Conservation (phyloP, 2,797 vertebrate genomes). For the Hylomyscus alleni region DNA sequence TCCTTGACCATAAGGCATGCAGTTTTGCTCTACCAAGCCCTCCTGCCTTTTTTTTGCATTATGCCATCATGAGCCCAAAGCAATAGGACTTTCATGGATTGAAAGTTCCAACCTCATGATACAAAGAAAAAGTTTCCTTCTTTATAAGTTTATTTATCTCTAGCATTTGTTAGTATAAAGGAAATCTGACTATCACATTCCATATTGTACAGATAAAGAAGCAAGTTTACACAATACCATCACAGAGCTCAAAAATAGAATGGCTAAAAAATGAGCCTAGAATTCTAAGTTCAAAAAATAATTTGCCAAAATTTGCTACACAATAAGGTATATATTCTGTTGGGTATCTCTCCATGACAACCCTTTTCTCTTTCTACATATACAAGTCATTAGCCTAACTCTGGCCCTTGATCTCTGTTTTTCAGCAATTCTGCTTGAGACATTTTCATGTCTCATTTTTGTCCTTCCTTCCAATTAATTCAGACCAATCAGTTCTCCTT, state of each 20-base stretch:
- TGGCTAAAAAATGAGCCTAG: neutral
- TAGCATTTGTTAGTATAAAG: neutral
- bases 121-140: neutral
- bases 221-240: slow-evolving; percentile 51
- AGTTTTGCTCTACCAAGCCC: neutral
- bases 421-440: slow-evolving; percentile 13
- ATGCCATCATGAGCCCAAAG: neutral
- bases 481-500: neutral
- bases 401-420: neutral
- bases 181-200: neutral
- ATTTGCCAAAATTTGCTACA: slow-evolving; percentile 15
- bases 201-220: slow-evolving; percentile 7
- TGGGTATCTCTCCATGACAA: neutral
- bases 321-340: slow-evolving; percentile 36
- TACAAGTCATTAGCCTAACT: neutral
- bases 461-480: neutral
- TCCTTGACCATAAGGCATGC: neutral
- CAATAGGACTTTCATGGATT: neutral
- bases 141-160: neutral
- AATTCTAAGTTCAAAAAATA: neutral
- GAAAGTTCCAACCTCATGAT: neutral
- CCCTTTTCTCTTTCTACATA: neutral
- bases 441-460: neutral
- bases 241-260: slow-evolving; percentile 18
- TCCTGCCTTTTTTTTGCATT: too few relatives aligned